phyloP scores from a whole-genome alignment of 2,888 invertebrate species.

The Nycteola revayana region DNA sequence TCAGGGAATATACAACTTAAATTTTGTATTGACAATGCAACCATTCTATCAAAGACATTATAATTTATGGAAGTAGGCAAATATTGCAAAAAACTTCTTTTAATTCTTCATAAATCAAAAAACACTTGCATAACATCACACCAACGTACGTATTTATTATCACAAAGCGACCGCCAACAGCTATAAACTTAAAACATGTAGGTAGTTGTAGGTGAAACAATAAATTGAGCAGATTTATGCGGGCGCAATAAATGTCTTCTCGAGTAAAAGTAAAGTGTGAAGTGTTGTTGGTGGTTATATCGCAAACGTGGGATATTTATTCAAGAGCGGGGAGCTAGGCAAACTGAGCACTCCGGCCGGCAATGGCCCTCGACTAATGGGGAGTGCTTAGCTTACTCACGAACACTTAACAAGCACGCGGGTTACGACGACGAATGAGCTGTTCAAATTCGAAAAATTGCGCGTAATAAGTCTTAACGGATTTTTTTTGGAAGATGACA shows the following conservation, averaged over 20 bases:
- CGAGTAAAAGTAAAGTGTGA: conserved; percentile 66
- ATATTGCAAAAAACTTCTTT: too few species aligned
- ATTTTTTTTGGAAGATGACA: too few species aligned
- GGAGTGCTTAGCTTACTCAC: conserved; percentile 5
- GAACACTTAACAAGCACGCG: too few species aligned
- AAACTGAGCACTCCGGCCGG: conserved; percentile 65
- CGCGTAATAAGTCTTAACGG: too few species aligned
- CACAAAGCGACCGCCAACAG: conserved; percentile 26
- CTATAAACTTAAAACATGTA: conserved; percentile 34
- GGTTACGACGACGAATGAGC: too few species aligned
- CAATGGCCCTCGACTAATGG: conserved; percentile 76
- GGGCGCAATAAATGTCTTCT: conserved; percentile 58
- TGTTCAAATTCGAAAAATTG: too few species aligned
- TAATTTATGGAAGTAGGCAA: too few species aligned
- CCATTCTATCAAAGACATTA: too few species aligned
- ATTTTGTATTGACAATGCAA: too few species aligned
- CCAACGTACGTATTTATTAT: conserved; percentile 7
- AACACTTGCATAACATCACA: too few species aligned
- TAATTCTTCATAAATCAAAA: too few species aligned
- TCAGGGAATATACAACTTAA: too few species aligned
- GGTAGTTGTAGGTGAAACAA: conserved; percentile 39
- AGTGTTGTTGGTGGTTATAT: conserved; percentile 73
- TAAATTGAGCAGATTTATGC: conserved; percentile 65
- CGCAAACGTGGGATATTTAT: conserved; percentile 78
- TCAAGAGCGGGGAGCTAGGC: conserved; percentile 65